A percentile compares a stretch with the other conserved stretches of the same genome.
These are phyloP conservation scores for Cebus imitator DNA, from an alignment of 2,113 vertebrate genomes.

Conservation along the genomic window DNA sequence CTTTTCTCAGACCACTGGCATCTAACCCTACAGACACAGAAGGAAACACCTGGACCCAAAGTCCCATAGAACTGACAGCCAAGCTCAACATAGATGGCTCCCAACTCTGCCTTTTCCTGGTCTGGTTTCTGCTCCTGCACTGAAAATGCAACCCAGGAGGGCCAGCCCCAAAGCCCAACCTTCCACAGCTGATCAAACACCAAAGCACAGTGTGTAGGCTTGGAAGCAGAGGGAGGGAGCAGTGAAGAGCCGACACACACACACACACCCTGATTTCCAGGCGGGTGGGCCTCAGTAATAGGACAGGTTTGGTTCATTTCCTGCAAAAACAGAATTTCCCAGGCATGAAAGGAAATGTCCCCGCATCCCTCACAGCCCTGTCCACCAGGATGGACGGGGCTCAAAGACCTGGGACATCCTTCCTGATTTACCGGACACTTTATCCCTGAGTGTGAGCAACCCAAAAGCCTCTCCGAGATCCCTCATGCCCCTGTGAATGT, in stretches of 20 bases:
- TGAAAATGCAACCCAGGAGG: not conserved
- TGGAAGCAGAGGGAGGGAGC: not conserved
- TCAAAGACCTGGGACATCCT: not conserved
- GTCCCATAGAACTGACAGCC: not conserved
- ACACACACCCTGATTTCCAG: not conserved
- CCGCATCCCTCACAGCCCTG: not conserved
- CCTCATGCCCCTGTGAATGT: fast-evolving
- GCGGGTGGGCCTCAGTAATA: not conserved
- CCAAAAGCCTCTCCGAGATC: not conserved
- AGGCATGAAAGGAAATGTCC: not conserved
- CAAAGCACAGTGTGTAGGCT: not conserved
- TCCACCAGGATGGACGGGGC: not conserved
- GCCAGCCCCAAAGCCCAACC: not conserved
- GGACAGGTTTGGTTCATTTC: not conserved
- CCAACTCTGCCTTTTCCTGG: not conserved
- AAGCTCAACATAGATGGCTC: not conserved
- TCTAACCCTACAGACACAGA: not conserved
- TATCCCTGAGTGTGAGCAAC: not conserved
- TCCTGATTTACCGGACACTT: not conserved
- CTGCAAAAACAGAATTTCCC: constrained; percentile 43
- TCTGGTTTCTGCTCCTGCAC: not conserved
- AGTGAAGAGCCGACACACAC: not conserved
- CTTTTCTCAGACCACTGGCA: not conserved
- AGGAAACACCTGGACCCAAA: not conserved
- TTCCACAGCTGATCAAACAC: constrained; percentile 31